Base-by-base conservation (phyloP, 2,888 invertebrate genomes). In the Scrobipalpa costella region DNA sequence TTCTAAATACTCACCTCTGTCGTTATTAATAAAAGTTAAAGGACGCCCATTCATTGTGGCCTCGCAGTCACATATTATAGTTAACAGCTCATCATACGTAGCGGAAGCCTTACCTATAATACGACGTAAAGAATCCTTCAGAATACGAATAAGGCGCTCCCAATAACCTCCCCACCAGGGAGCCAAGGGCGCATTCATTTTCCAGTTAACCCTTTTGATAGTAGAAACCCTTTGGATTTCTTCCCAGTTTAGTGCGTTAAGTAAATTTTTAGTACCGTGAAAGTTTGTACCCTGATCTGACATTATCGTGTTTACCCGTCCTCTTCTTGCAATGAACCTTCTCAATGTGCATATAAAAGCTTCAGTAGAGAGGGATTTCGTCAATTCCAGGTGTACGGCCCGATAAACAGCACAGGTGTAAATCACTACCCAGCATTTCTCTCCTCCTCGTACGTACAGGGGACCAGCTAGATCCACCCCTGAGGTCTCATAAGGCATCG, bases 281-380 rank as follows among this genome's bases (percentile, higher is more conserved):
- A 64, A 64, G 58, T 66, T 66, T 0, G 66, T 64, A 8, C 66
- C 66, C n/a, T 61, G 40, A 49, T 66, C 64, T 8, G 64, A 59
- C 52, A 47, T 55, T 0, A 66, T 49, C n/a, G 49, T 52, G 11
- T 1, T 15, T 1, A 49, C 44, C 34, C 66, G 62, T 15, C 66
- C 66, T 17, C 64, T 21, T 15, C 64, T 36, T 0, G 66, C 66
- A 13, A 63, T 33, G 57, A 66, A 66, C 9, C 66, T 44, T 7
- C 66, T 33, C 17, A 66, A n/a, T 1, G 60, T 36, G 62, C 59
- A 50, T 0, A 66, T 61, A 52, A 66, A 66, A 7, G 49, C 61
- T n/a, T 64, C 61, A 19, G 66, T 61, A 5, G 66, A 66, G 13
- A 66, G 40, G 0, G 66, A 64, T 11, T 50, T 27, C 2, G 52